Base-by-base conservation (phyloP, 2,888 invertebrate genomes). In the Protodeltote pygarga region DNA sequence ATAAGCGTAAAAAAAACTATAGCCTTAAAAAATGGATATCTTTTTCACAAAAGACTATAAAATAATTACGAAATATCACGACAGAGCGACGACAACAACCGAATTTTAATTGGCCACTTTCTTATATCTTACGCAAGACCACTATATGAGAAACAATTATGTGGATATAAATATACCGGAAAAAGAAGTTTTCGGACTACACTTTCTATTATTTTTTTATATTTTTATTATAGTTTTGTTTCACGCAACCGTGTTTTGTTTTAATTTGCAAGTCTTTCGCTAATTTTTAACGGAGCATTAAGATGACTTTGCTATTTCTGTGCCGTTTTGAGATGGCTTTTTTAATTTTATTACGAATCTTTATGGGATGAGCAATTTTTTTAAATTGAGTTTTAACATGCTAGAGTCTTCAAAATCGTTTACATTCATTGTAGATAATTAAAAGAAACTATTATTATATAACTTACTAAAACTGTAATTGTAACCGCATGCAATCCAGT, bases 51-150 rank as follows among this genome's bases (percentile, higher is more conserved):
- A 63, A 66, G 53, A 37, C 53, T 61, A 51, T 53, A 54, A 54
- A 50, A 62, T 57, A 54, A 64, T 68, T 68, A 66, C 64, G 64
- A 60, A 61, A 66, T 57, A 61, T 38, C 64, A 69, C 54, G 60
- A 64, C 45, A 46, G 49, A 41, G 29, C 32, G 37, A 46, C 59
- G 46, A 58, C 45, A 57, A 58, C 52, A 55, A 42, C 52, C 83
- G 81, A 84, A 86, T 85, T 83, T 83, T 88, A 89, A 89, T 88
- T 87, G 86, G 80, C 70, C 71, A 83, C 89, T 90, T 90, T 90
- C 90, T 81, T 87, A 77, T 38, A 69, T 65, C 70, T 90, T 89
- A 72, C 81, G 76, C 78, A 87, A 88, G 35, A 49, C 49, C 57
- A 73, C 72, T 73, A 79, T 85, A 87, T 82, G 81, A 84, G 86